These are phyloP conservation scores for Syngnathus acus DNA, from an alignment of 2,797 vertebrate species.

Conservation along the genomic window DNA sequence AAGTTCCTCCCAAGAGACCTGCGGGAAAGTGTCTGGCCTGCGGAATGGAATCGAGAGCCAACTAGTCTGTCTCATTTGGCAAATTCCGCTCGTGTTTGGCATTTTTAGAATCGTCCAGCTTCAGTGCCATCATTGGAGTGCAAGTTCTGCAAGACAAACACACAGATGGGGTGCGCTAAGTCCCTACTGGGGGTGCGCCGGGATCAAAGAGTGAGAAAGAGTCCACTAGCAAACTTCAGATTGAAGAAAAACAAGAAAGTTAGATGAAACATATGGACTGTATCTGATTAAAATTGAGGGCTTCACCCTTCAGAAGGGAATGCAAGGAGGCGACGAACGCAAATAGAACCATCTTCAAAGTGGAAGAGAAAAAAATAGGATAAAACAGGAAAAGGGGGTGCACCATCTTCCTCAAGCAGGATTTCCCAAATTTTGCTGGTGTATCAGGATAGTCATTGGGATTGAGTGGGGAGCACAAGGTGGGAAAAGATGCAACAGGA, in stretches of 20 bases:
- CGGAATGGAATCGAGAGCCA: not conserved
- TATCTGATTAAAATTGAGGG: too few species aligned
- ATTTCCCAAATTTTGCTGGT: not conserved
- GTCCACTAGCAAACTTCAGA: too few species aligned
- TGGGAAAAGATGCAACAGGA: not conserved
- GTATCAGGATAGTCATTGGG: not conserved
- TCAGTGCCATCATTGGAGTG: not conserved
- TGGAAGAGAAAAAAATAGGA: not conserved
- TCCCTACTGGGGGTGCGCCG: not conserved
- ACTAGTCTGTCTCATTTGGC: not conserved
- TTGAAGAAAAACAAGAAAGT: not conserved
- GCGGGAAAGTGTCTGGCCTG: not conserved
- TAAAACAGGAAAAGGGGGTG: not conserved
- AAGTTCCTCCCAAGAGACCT: constrained; percentile 4
- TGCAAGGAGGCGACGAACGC: too few species aligned
- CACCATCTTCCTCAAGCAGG: too few species aligned
- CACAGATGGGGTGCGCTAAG: not conserved
- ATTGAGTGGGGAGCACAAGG: not conserved
- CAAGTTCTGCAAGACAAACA: not conserved
- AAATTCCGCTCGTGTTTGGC: not conserved
- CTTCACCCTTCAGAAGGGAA: too few species aligned
- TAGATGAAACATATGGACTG: not conserved
- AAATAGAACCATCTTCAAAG: not conserved
- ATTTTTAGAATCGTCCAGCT: not conserved
- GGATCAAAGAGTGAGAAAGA: too few species aligned